These are phyloP conservation scores for Furcula furcula DNA, from an alignment of 2,888 invertebrate species.

Conservation along the genomic window DNA sequence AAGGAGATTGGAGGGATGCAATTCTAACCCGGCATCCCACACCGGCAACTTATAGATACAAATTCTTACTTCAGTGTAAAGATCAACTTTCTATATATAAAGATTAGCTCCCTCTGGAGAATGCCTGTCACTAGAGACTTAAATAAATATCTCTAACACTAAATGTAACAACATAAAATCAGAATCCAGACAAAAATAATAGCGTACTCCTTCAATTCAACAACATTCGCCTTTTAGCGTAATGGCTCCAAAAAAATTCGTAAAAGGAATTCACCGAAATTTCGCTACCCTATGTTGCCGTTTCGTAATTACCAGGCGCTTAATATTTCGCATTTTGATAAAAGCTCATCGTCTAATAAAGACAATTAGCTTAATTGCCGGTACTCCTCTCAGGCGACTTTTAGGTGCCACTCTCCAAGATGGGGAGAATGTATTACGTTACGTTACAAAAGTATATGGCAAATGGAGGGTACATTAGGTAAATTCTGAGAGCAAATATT, in stretches of 20 bases:
- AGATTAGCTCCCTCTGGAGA: too few species aligned
- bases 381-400: conserved; percentile 49
- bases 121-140: too few species aligned
- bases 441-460: conserved; percentile 36
- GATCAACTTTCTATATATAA: too few species aligned
- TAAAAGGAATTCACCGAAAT: conserved; percentile 14
- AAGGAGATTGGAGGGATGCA: too few species aligned
- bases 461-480: conserved; percentile 9
- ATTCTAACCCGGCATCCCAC: too few species aligned
- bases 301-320: conserved; percentile 24
- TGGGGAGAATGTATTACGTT: conserved; percentile 44
- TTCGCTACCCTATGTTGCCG: not conserved
- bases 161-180: too few species aligned
- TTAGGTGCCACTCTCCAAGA: conserved; percentile 44
- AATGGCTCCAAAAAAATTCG: conserved; percentile 3
- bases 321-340: conserved; percentile 53
- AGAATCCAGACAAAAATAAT: too few species aligned
- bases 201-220: too few species aligned
- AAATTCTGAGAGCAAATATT: conserved; percentile 2
- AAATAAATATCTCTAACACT: too few species aligned
- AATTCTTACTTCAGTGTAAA: too few species aligned
- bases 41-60: too few species aligned
- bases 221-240: too few species aligned
- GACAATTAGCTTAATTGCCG: conserved; percentile 64
- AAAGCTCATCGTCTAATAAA: conserved; percentile 57